A percentile compares a stretch with the other conserved stretches of the same genome.
Evolutionary conservation across 2,888 invertebrate genomes (phyloP).

Genomic region (Dasypogon diadema): DNA sequence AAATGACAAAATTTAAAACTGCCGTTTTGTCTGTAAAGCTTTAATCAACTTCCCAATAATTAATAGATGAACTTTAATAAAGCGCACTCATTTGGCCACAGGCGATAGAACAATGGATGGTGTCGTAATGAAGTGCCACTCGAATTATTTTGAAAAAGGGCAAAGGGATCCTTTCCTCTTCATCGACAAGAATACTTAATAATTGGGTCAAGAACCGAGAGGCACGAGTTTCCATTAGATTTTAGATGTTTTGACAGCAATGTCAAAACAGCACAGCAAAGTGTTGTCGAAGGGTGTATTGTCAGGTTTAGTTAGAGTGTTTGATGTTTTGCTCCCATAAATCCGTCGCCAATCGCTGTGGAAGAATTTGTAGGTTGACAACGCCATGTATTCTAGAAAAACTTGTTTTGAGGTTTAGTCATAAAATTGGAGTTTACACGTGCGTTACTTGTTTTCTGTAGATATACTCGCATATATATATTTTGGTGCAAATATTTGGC

Average conservation of each 20-base stretch:
- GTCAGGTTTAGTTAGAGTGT: constrained; percentile 11
- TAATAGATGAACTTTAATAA: constrained; percentile 31
- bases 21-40: neutral
- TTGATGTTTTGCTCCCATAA: constrained; percentile 28
- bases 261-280: constrained; percentile 26
- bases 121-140: constrained; percentile 40
- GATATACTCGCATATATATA: neutral
- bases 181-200: constrained; percentile 21
- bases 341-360: neutral
- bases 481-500: neutral
- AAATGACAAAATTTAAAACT: no score
- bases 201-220: constrained; percentile 28
- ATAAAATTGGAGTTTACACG: neutral
- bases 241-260: constrained; percentile 41
- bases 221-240: constrained; percentile 19
- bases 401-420: neutral
- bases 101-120: constrained; percentile 8
- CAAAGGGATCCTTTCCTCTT: constrained; percentile 18
- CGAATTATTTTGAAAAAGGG: constrained; percentile 39
- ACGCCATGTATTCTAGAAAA: neutral
- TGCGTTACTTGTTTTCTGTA: neutral
- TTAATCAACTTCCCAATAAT: constrained; percentile 4
- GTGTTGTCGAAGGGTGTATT: constrained; percentile 12
- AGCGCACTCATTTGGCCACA: neutral
- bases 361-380: constrained; percentile 7